Evolutionary conservation across 2,113 vertebrate genomes (phyloP).

Genomic region (Myotis lucifugus): DNA sequence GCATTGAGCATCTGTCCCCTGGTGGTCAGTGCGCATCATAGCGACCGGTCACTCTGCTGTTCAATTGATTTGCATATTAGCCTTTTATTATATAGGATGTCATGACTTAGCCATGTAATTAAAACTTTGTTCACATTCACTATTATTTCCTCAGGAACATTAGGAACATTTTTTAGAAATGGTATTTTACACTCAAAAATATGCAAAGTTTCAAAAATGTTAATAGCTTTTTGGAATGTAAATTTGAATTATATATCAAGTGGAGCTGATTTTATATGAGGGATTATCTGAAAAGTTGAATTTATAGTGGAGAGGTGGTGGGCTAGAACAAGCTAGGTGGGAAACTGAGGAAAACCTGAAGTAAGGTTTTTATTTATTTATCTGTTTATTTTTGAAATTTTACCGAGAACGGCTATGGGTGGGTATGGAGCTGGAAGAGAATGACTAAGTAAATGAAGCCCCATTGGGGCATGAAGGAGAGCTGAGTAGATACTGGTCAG

Average conservation of each 20-base stretch:
- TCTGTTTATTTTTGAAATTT: background rate
- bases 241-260: constrained; percentile 5
- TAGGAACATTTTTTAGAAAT: constrained; percentile 46
- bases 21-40: too few species aligned
- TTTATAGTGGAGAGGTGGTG: background rate
- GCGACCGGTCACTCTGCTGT: too few species aligned
- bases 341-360: background rate
- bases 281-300: background rate
- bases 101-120: background rate
- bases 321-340: background rate
- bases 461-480: background rate
- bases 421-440: background rate
- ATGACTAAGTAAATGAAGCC: background rate
- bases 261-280: background rate
- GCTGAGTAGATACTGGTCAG: background rate
- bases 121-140: constrained; percentile 30
- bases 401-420: background rate
- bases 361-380: background rate
- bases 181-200: background rate
- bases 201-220: background rate
- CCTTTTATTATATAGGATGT: too few species aligned
- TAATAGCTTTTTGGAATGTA: background rate
- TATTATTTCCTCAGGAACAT: constrained; percentile 22
- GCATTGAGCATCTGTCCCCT: too few species aligned
- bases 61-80: too few species aligned